Evolutionary conservation across 2,888 invertebrate species (phyloP), one percentile per base, ranked within the genome.

Genomic region (Andrena bucephala): DNA sequence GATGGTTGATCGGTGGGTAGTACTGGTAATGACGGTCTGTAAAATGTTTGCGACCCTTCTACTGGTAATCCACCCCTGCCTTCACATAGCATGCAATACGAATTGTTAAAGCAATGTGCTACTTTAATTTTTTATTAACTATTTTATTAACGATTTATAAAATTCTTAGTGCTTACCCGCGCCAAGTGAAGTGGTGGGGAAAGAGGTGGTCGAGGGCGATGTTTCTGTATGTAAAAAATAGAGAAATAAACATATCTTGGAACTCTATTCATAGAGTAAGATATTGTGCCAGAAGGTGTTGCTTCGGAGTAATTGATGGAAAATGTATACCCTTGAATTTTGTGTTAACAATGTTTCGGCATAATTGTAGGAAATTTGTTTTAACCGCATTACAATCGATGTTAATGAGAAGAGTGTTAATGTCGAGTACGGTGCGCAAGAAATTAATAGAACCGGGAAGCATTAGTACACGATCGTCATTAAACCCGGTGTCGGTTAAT

Each of bases 1-100:
- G 50, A 10, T 29, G 88, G 84, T 62, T 70, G 13, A 52, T 87
- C 80, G 10, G 87, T 89, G 42, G 81, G 36, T 31, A 48, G n/a
- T 54, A 66, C 69, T 16, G 77, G 36, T 29, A 48, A 20, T 50
- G 65, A 67, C n/a, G 77, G 52, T 60, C 72, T 76, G 31, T 83
- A 78, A 4, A 81, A 36, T 0, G 42, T 13, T 69, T 31, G 73
- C 8, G 75, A 70, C 31, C 65, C 67, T 48, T 87, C 81, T 16
- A 65, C n/a, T 0, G 78, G 6, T 33, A 29, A 20, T 69, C 73
- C 79, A n/a, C 60, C 54, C 27, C 77, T 70, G 27, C 10, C 88
- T 88, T 65, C 10, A 65, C 36, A 59, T 2, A 59, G 31, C 68
- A 52, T 20, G 42, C 27, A 81, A 67, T 16, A 31, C 0, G 10